phyloP scores from a whole-genome alignment of 2,888 invertebrate species.

The Zygaena filipendulae region DNA sequence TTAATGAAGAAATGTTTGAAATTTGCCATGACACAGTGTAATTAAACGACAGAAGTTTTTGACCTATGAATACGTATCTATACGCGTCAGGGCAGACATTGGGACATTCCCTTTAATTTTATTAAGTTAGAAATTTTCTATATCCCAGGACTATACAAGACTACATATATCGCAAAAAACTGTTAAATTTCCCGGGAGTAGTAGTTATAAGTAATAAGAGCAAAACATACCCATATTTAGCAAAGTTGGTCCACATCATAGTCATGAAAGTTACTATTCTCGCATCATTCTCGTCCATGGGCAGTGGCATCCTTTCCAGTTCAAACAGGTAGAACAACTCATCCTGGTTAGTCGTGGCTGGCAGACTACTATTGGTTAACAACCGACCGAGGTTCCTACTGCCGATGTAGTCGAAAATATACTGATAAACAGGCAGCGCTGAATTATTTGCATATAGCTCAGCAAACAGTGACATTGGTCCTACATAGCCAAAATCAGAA shows the following conservation, averaged over 20 bases:
- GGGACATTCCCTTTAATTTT: no score
- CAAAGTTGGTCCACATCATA: constrained; percentile 62
- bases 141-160: no score
- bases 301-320: constrained; percentile 41
- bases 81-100: no score
- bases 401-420: constrained; percentile 47
- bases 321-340: constrained; percentile 54
- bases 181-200: no score
- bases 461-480: constrained; percentile 44
- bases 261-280: constrained; percentile 55
- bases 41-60: no score
- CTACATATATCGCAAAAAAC: no score
- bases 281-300: constrained; percentile 51
- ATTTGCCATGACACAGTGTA: no score
- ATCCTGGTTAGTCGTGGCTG: constrained; percentile 44
- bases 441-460: constrained; percentile 42
- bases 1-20: no score
- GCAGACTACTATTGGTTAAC: constrained; percentile 43
- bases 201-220: no score
- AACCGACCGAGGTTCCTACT: constrained; percentile 48
- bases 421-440: constrained; percentile 33
- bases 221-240: constrained; percentile 47
- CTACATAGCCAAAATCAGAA: constrained; percentile 48
- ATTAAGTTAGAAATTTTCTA: no score
- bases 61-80: not conserved